These are phyloP conservation scores for Sylvicapra grimmia DNA, from an alignment of 2,113 vertebrate genomes.

Conservation along the genomic window DNA sequence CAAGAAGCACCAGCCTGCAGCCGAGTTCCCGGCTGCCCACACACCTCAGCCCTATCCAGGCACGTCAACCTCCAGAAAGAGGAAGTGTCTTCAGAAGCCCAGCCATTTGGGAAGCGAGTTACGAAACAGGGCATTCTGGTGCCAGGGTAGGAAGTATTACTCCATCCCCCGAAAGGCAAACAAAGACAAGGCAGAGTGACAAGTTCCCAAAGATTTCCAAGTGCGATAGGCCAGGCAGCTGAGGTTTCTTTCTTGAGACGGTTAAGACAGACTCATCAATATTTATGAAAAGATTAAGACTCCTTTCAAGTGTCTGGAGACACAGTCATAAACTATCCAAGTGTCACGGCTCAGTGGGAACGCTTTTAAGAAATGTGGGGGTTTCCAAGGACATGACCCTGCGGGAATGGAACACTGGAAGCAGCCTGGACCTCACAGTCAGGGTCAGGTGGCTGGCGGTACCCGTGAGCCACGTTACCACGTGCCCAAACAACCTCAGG, in stretches of 20 bases:
- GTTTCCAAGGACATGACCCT: conserved; percentile 13
- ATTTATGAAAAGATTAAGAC: background rate
- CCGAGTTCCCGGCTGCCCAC: background rate
- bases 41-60: background rate
- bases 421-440: background rate
- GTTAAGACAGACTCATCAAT: background rate
- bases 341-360: background rate
- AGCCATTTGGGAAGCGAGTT: background rate
- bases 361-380: background rate
- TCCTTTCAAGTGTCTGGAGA: background rate
- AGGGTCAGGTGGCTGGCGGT: background rate
- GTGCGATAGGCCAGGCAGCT: background rate
- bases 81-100: background rate
- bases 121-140: background rate
- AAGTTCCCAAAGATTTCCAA: conserved; percentile 13
- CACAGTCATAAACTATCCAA: background rate
- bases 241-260: background rate
- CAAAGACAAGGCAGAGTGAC: background rate
- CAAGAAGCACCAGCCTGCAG: background rate
- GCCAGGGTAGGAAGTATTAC: background rate
- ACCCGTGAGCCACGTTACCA: background rate
- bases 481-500: background rate
- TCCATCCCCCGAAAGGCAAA: background rate
- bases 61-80: background rate
- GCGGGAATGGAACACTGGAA: background rate